Conservation (phyloP, 1,140 invertebrate species). For the Ceratosolen solmsi region DNA sequence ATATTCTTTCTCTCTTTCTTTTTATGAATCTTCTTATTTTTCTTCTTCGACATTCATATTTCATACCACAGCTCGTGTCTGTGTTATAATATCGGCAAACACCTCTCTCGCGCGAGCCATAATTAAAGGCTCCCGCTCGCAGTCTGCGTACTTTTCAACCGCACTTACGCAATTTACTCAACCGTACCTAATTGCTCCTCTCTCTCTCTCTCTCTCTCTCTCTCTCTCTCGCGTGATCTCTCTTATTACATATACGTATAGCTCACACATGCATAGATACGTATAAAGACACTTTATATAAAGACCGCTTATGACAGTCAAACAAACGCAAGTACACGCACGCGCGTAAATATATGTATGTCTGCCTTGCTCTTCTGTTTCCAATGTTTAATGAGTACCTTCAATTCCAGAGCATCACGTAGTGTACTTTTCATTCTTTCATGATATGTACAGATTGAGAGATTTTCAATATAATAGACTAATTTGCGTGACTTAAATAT, state of each 20-base stretch:
- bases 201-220: constrained; percentile 2
- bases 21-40: background rate
- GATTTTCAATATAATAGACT: background rate
- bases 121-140: constrained; percentile 31
- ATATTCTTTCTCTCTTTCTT: background rate
- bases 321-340: too few species aligned
- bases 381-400: background rate
- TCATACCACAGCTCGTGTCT: background rate
- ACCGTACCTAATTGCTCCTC: constrained; percentile 23
- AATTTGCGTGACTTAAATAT: background rate
- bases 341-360: background rate
- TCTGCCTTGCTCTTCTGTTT: background rate
- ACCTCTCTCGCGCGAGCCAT: background rate
- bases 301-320: too few species aligned
- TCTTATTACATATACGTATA: background rate
- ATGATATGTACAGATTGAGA: background rate
- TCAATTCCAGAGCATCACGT: background rate
- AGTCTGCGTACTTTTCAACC: background rate
- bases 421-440: background rate
- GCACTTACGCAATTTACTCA: constrained; percentile 44
- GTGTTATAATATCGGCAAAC: constrained; percentile 23
- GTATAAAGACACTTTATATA: too few species aligned
- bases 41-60: constrained; percentile 19
- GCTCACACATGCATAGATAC: background rate
- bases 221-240: background rate